Base-by-base conservation (phyloP, 2,888 invertebrate species). In the Urechis unicinctus region DNA sequence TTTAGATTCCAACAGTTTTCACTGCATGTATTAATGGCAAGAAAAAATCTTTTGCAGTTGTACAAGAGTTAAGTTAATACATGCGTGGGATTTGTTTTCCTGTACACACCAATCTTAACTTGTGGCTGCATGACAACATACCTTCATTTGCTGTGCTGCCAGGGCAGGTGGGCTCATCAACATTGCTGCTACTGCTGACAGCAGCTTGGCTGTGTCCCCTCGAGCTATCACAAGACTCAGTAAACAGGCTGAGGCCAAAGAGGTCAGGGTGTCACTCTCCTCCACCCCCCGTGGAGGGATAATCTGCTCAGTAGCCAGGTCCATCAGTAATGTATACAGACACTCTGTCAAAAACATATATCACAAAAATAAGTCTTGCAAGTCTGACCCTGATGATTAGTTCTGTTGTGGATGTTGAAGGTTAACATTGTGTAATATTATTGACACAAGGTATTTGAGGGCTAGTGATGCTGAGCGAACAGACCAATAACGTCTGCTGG, bases 211-310 rank as follows among this genome's bases (percentile, higher is more conserved):
- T 9, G 94, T 91, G 75, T 94, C 91, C 3, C 96, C 97, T 54
- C 90, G 83, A 1, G 95, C 94, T 49, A 96, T 89, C 17, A 92
- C 91, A 58, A 97, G 81, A 53, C 93, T 91, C 52, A 96, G 83
- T 6, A 98, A 82, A 66, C 94, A 94, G 1, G 96, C 88, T 74
- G 92, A 91, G 51, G 94, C 91, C 57, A 92, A 84, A 3, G 91
- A 87, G 24, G 91, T 90, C 68, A 95, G 71, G 83, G 54, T 56
- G 31, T 59, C 52, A 47, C 48, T 54, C 6, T 55, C 61, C 22
- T 21, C 26, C 21, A 41, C 30, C 9, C 55, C 47, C 17, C 46
- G 25, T 17, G 54, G 47, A 4, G 28, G 29, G 22, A 31, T 50
- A 25, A 17, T 29, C 21, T 53, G 56, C 9, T 86, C 84, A 47